These are phyloP conservation scores for Aldrovandia affinis DNA, from an alignment of 2,797 vertebrate genomes.

Conservation along the genomic window DNA sequence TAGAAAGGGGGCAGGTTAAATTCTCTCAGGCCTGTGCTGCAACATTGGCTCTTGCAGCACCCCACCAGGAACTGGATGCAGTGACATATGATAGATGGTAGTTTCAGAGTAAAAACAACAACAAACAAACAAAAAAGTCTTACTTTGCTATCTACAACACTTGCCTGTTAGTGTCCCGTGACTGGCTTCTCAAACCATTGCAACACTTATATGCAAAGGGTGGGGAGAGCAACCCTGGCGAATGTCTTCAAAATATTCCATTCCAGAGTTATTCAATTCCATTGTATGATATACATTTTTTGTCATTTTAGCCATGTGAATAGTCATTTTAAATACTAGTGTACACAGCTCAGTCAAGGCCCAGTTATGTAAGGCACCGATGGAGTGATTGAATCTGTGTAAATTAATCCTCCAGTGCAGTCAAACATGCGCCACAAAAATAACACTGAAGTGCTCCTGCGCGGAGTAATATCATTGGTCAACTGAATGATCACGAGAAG, in stretches of 20 bases:
- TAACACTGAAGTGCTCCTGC: background rate
- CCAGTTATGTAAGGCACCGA: background rate
- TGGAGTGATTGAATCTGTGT: background rate
- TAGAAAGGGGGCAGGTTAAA: background rate
- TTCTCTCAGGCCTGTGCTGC: background rate
- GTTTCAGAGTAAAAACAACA: background rate
- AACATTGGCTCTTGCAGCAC: background rate
- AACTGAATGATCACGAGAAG: background rate
- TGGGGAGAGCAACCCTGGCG: background rate
- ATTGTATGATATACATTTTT: background rate
- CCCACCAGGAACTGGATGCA: background rate
- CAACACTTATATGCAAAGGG: background rate
- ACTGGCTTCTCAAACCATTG: background rate
- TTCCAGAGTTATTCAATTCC: background rate
- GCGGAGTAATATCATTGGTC: background rate
- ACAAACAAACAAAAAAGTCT: background rate
- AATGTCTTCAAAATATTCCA: slow-evolving; percentile 4
- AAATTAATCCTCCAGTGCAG: background rate
- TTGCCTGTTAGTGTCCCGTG: background rate
- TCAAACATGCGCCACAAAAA: slow-evolving; percentile 7
- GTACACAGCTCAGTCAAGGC: background rate
- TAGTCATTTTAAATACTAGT: background rate
- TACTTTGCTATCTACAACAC: background rate
- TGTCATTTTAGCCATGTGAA: background rate
- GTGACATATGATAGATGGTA: background rate